These are phyloP conservation scores for Acrobasis repandana DNA, from an alignment of 2,888 invertebrate genomes.

Conservation along the genomic window DNA sequence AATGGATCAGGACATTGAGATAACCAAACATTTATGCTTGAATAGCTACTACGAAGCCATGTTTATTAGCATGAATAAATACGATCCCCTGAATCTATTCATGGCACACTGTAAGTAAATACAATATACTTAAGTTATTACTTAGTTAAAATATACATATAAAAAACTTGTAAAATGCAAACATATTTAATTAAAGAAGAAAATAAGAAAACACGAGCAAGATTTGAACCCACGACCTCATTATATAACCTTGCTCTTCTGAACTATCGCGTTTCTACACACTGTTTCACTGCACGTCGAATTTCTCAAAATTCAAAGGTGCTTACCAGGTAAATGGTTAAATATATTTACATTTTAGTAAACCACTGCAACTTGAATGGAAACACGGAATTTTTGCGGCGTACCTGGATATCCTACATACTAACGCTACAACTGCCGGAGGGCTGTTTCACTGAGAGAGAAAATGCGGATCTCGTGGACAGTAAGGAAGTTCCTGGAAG, in stretches of 20 bases:
- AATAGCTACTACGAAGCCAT: not conserved
- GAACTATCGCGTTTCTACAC: too few species aligned
- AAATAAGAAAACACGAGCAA: too few species aligned
- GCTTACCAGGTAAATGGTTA: too few species aligned
- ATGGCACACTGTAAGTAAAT: conserved; percentile 3
- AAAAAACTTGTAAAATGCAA: too few species aligned
- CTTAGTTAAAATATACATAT: too few species aligned
- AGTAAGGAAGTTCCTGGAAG: not conserved
- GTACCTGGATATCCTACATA: not conserved
- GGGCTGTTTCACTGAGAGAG: not conserved
- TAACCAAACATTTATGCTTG: not conserved
- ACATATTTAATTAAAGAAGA: too few species aligned
- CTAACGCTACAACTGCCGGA: not conserved
- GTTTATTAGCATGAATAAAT: conserved; percentile 5
- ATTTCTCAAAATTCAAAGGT: too few species aligned
- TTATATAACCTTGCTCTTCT: too few species aligned
- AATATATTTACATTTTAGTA: not conserved
- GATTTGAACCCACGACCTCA: too few species aligned
- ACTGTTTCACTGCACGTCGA: too few species aligned
- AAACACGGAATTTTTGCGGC: not conserved
- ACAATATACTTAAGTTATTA: too few species aligned
- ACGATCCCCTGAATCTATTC: not conserved
- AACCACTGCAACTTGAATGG: conserved; percentile 5
- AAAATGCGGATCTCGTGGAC: too few species aligned
- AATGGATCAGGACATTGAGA: not conserved